Evolutionary conservation across 1,140 invertebrate species (phyloP).

Genomic region (Holcopasites calliopsidis): DNA sequence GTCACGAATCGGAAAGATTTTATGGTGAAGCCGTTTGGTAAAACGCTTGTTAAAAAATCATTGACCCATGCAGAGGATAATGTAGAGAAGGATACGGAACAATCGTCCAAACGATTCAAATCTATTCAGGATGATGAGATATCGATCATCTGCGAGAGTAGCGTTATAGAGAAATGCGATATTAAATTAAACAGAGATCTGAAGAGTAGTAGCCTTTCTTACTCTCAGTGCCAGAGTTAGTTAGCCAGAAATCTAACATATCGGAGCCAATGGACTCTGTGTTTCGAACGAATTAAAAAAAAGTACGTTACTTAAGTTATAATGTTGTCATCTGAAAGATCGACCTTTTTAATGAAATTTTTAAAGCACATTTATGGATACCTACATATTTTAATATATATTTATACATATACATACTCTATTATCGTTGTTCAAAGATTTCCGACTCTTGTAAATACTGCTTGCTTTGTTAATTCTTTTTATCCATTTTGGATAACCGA

Average conservation of each 20-base stretch:
- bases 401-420: too few relatives aligned
- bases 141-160: neutral
- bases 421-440: too few relatives aligned
- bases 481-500: neutral
- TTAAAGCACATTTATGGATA: neutral
- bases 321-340: neutral
- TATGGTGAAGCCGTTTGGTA: conserved; percentile 19
- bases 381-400: neutral
- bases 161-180: neutral
- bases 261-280: neutral
- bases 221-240: conserved; percentile 21
- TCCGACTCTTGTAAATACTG: neutral
- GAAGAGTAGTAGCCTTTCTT: neutral
- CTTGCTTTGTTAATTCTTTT: too few relatives aligned
- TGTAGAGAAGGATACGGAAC: conserved; percentile 3
- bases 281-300: neutral
- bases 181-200: neutral
- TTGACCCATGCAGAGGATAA: conserved; percentile 1
- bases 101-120: conserved; percentile 26
- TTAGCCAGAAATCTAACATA: neutral
- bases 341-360: neutral
- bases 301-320: neutral
- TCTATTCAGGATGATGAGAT: neutral
- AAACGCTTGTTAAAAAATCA: neutral
- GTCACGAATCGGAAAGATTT: conserved; percentile 24